Evolutionary conservation across 2,113 vertebrate species (phyloP), one percentile per base, ranked within the genome.

Genomic region (Ailuropoda melanoleuca): DNA sequence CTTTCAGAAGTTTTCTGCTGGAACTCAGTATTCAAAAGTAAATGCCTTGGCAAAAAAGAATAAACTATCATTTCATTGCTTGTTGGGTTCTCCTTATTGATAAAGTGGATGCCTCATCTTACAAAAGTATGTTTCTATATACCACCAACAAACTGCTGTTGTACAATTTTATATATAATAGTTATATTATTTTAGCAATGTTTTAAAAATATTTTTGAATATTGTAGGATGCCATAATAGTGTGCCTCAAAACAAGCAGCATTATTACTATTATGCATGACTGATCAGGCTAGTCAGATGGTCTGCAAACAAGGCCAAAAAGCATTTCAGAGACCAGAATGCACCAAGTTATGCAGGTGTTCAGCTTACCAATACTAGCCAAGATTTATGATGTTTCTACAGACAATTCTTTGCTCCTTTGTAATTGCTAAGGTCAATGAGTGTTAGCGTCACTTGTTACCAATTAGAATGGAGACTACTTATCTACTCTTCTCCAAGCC

Each of bases 1-100:
- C n/a, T 50, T 77, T 92, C 19, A 50, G 60, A 80, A 34, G 4
- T 83, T 58, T 46, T 75, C 70, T 85, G 26, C 24, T 48, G 81
- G 56, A 92, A 77, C 4, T 89, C 15, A 23, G 34, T 74, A 85
- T 95, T 93, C 39, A 90, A 90, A 95, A 94, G 29, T 46, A 18
- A 55, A 46, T 56, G 37, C 53, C 68, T 46, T 7, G 66, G 39
- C 15, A 39, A 46, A 91, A n/a, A 70, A 90, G 19, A 96, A 97
- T 37, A 83, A 89, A 72, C 78, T 8, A 78, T 12, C n/a, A 66
- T 82, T 85, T 89, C 31, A n/a, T 4, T 88, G 31, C 5, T n/a
- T 10, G 29, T 55, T 6, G 46, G 50, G 34, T 19, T 82, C 64
- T 80, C 29, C 7, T 87, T 58, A 81, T 50, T 72, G 77, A 26